A percentile compares a stretch with the other conserved stretches of the same genome.
These are phyloP conservation scores for Nymphalis c-album DNA, from an alignment of 2,888 invertebrate species.

Conservation along the genomic window DNA sequence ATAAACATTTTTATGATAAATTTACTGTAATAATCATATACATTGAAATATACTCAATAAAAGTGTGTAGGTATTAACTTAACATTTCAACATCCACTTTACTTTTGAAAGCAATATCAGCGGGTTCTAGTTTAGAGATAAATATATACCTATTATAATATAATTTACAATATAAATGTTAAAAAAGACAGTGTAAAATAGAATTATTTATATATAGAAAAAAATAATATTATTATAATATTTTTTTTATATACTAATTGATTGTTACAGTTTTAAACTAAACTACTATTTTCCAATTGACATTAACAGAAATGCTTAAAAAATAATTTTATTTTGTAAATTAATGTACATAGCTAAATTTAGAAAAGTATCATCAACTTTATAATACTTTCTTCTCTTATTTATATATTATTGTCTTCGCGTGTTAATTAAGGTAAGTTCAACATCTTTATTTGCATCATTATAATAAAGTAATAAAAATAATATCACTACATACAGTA, in stretches of 20 bases:
- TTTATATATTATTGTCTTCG: conserved; percentile 8
- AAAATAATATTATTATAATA: not conserved
- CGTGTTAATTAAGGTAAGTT: conserved; percentile 14
- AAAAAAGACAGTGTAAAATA: not conserved
- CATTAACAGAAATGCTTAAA: conserved; percentile 12
- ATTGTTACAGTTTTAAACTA: conserved; percentile 1
- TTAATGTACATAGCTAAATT: conserved; percentile 21
- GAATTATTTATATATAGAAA: not conserved
- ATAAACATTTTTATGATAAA: not conserved
- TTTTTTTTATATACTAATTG: not conserved
- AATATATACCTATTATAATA: not conserved
- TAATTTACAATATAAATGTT: no score
- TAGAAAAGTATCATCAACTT: conserved; percentile 10
- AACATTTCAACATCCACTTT: conserved; percentile 15
- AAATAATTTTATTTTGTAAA: conserved; percentile 15
- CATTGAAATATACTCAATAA: not conserved
- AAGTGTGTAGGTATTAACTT: conserved; percentile 17
- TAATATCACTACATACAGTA: not conserved
- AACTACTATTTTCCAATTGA: conserved; percentile 11
- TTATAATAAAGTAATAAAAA: not conserved
- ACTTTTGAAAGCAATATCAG: conserved; percentile 27
- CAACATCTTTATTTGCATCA: not conserved
- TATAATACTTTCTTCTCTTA: not conserved
- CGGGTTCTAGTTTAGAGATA: conserved; percentile 23
- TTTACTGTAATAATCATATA: not conserved